Percentiles rank a stretch among this genome's conserved stretches.
Evolutionary conservation across 2,797 vertebrate genomes (phyloP).

Genomic region (Thamnophis elegans): DNA sequence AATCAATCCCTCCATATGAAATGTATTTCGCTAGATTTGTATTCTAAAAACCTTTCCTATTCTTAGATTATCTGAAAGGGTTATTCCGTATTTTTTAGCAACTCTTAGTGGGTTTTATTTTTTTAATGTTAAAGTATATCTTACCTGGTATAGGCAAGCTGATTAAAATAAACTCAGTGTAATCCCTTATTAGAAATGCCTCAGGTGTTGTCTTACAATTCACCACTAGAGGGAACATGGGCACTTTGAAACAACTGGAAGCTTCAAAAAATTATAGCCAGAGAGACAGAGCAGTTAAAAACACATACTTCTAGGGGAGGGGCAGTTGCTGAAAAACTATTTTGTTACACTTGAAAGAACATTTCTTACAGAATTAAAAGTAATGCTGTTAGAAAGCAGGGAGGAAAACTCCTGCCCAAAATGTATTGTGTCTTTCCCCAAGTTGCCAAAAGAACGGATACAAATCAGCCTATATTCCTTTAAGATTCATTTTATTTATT

Average conservation of each 20-base stretch:
- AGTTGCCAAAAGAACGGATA: background rate
- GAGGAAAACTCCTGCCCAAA: background rate
- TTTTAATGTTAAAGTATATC: background rate
- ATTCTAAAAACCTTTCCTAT: background rate
- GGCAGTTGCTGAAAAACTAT: background rate
- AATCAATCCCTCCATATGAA: background rate
- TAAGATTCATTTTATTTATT: background rate
- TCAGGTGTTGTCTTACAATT: constrained; percentile 37
- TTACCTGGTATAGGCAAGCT: background rate
- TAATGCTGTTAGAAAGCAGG: background rate
- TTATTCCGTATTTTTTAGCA: background rate
- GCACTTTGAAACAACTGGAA: constrained; percentile 71
- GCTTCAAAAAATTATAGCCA: background rate
- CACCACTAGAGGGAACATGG: constrained; percentile 83
- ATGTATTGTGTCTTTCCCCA: background rate
- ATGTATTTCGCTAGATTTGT: background rate
- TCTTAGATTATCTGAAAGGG: background rate
- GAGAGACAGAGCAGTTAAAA: background rate
- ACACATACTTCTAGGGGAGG: background rate
- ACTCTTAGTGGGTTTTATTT: too few relatives aligned
- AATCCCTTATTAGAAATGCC: constrained; percentile 1
- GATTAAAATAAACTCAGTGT: background rate
- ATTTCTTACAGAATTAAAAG: constrained; percentile 15
- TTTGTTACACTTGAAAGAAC: constrained; percentile 13
- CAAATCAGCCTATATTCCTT: background rate